Conservation (phyloP, 2,113 vertebrate species). For the Indicator maculatus region DNA sequence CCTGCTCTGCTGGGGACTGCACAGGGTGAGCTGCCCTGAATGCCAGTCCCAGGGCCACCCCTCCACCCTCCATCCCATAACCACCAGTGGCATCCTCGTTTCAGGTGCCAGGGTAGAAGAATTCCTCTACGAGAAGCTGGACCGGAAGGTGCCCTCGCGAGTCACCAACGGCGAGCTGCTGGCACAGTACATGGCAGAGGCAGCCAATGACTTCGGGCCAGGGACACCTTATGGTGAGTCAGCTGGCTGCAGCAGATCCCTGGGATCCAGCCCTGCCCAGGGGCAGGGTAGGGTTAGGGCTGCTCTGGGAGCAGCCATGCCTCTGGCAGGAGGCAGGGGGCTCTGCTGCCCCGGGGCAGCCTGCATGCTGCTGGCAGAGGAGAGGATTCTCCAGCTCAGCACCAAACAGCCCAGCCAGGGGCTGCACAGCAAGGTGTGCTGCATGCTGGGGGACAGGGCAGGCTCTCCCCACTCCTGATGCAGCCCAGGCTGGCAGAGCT, state of each 20-base stretch:
- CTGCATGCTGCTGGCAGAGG: not conserved
- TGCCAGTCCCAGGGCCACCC: not conserved
- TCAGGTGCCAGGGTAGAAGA: slow-evolving; percentile 92
- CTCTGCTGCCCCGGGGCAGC: not conserved
- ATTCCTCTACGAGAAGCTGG: slow-evolving; percentile 95
- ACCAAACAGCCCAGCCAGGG: not conserved
- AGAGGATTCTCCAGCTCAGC: not conserved
- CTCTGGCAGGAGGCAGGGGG: not conserved
- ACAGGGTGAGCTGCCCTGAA: not conserved
- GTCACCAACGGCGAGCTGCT: slow-evolving; percentile 90
- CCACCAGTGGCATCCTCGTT: not conserved
- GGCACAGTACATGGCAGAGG: slow-evolving; percentile 92
- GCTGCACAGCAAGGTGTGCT: not conserved
- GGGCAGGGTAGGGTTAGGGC: no score
- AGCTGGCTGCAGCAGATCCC: not conserved
- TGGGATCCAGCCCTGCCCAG: not conserved
- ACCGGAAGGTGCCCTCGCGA: slow-evolving; percentile 89
- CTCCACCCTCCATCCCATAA: not conserved
- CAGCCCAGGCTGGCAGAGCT: not conserved
- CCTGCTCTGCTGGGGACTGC: not conserved
- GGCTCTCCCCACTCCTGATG: not conserved
- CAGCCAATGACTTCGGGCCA: slow-evolving; percentile 87
- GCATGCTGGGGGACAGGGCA: not conserved
- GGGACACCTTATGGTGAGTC: slow-evolving; percentile 88
- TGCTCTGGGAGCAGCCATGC: not conserved